A percentile compares a stretch with the other conserved stretches of the same genome.
Conservation (phyloP, 2,113 vertebrate genomes). For the Chascanopsetta lugubris region DNA sequence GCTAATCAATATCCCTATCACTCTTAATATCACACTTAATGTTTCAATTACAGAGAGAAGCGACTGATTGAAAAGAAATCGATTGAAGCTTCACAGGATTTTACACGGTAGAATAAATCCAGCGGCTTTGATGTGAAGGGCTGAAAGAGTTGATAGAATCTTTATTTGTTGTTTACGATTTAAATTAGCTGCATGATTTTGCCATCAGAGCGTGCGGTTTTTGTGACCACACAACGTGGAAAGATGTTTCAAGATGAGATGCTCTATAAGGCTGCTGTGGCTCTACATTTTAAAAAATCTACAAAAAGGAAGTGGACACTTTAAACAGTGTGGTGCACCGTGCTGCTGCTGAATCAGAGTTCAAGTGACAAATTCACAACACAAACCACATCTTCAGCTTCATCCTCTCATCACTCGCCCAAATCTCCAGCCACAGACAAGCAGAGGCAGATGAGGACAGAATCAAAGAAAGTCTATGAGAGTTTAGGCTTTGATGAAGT, state of each 20-base stretch:
- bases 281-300: background rate
- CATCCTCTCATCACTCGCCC: conserved; percentile 55
- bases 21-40: conserved; percentile 2
- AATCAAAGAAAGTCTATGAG: no score
- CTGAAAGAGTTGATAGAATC: background rate
- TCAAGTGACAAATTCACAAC: conserved; percentile 30
- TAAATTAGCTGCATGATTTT: conserved; percentile 21
- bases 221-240: conserved; percentile 18
- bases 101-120: background rate
- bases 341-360: background rate
- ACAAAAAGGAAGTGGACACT: background rate
- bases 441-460: conserved; percentile 22
- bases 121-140: background rate
- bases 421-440: conserved; percentile 49
- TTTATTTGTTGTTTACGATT: conserved; percentile 20
- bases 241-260: no score
- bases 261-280: background rate
- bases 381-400: conserved; percentile 48
- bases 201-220: conserved; percentile 29
- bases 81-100: conserved; percentile 13
- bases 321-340: background rate
- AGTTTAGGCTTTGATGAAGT: no score
- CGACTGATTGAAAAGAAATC: background rate
- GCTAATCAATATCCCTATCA: background rate
- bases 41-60: background rate